Percentiles rank a stretch among this genome's conserved stretches.
Evolutionary conservation across 2,797 vertebrate species (phyloP).

Genomic region (Pangasius mekongensis): DNA sequence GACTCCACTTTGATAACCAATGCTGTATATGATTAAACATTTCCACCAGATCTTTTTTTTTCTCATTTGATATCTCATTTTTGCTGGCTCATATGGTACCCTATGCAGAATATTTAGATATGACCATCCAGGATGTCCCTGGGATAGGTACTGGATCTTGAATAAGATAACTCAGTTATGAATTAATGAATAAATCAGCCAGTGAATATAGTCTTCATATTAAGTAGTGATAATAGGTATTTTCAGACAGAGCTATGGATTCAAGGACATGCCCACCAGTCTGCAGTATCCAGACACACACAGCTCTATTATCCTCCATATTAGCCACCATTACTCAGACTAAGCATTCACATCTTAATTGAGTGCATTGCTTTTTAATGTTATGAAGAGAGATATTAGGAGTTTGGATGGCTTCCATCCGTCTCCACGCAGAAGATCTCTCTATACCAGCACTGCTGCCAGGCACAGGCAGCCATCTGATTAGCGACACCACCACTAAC

Average conservation of each 20-base stretch:
- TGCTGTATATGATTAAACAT: background rate
- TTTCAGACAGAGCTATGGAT: background rate
- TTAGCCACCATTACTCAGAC: conserved; percentile 60
- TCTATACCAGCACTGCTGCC: conserved; percentile 59
- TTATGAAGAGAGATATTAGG: conserved; percentile 67
- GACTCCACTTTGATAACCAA: background rate
- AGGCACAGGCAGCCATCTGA: conserved; percentile 66
- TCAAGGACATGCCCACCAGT: background rate
- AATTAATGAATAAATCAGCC: background rate
- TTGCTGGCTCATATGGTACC: background rate
- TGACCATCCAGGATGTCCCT: background rate
- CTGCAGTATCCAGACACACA: conserved; percentile 2
- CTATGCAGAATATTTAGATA: background rate
- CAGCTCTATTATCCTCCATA: conserved; percentile 70
- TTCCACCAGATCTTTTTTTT: background rate
- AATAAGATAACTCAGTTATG: background rate
- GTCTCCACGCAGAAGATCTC: conserved; percentile 40
- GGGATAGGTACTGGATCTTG: background rate
- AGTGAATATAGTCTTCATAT: too few relatives aligned
- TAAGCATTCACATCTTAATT: conserved; percentile 73
- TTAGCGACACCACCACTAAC: conserved; percentile 63
- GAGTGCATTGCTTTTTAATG: conserved; percentile 75
- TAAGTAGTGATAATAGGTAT: background rate
- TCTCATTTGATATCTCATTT: background rate
- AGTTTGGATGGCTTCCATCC: conserved; percentile 64